phyloP scores from a whole-genome alignment of 2,113 vertebrate species.

The Trachemys scripta region DNA sequence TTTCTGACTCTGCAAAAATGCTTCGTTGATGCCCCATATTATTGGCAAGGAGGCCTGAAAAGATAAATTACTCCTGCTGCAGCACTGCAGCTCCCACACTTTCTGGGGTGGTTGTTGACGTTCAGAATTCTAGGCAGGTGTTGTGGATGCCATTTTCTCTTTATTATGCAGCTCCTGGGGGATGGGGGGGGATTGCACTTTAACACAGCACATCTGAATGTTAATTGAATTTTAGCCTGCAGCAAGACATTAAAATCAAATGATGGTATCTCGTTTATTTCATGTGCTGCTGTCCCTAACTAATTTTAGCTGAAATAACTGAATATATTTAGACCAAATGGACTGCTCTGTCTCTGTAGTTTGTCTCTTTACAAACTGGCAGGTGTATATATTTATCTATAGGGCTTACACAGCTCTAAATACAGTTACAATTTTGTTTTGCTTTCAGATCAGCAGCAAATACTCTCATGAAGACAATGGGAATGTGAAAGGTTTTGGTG shows the following conservation, averaged over 20 bases:
- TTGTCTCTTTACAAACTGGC: slow-evolving; percentile 51
- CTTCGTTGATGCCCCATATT: not conserved
- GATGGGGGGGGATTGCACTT: not conserved
- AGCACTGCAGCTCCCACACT: not conserved
- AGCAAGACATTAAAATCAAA: slow-evolving; percentile 66
- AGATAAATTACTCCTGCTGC: not conserved
- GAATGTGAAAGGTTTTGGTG: not conserved
- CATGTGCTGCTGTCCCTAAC: slow-evolving; percentile 23
- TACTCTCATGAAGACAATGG: not conserved
- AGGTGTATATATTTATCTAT: slow-evolving; percentile 20
- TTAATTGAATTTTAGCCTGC: slow-evolving; percentile 62
- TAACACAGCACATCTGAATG: slow-evolving; percentile 52
- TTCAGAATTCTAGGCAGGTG: slow-evolving; percentile 22
- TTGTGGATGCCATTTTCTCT: not conserved
- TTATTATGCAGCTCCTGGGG: slow-evolving; percentile 9
- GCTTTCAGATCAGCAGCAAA: not conserved
- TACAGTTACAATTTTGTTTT: not conserved
- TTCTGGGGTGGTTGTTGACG: not conserved
- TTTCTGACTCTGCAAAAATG: slow-evolving; percentile 8
- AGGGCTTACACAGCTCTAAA: slow-evolving; percentile 6
- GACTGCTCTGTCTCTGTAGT: slow-evolving; percentile 45
- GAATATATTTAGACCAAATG: slow-evolving; percentile 49
- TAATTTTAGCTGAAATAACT: slow-evolving; percentile 60
- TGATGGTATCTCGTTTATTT: slow-evolving; percentile 19
- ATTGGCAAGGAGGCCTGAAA: not conserved